Evolutionary conservation across 2,797 vertebrate species (phyloP).

Genomic region (Arrhamphus sclerolepis): DNA sequence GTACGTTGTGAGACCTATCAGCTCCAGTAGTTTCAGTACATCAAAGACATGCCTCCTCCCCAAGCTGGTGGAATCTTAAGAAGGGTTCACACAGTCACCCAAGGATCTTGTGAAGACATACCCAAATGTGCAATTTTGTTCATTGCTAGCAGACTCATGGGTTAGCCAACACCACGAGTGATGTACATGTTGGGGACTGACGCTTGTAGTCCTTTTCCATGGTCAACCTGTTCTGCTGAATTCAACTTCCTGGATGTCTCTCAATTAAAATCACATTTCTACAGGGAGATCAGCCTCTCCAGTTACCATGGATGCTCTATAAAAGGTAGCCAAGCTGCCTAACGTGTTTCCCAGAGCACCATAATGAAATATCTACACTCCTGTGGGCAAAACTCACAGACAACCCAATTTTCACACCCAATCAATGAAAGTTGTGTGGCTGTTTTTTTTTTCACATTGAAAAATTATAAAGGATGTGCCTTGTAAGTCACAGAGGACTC

Average conservation of each 20-base stretch:
- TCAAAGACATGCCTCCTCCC: constrained; percentile 77
- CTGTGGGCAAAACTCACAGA: constrained; percentile 64
- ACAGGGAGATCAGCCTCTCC: constrained; percentile 66
- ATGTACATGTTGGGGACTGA: constrained; percentile 36
- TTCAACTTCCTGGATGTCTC: constrained; percentile 81
- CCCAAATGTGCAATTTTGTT: constrained; percentile 61
- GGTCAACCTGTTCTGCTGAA: constrained; percentile 74
- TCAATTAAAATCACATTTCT: constrained; percentile 85
- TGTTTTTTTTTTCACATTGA: constrained; percentile 52
- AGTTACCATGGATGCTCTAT: constrained; percentile 79
- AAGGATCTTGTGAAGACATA: constrained; percentile 63
- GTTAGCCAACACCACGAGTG: constrained; percentile 39
- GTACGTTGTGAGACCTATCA: constrained; percentile 69
- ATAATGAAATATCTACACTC: constrained; percentile 77
- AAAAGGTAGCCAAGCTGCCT: constrained; percentile 69
- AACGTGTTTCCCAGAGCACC: constrained; percentile 71
- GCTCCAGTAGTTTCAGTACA: constrained; percentile 76
- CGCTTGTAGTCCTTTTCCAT: constrained; percentile 66
- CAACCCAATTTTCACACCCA: constrained; percentile 80
- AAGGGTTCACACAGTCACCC: constrained; percentile 71
- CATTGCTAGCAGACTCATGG: constrained; percentile 62
- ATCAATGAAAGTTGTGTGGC: constrained; percentile 76
- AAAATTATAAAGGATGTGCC: constrained; percentile 84
- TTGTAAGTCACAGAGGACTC: constrained; percentile 82
- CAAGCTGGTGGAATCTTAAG: constrained; percentile 70